A percentile compares a stretch with the other conserved stretches of the same genome.
These are phyloP conservation scores for Amphipoea lucens DNA, from an alignment of 2,888 invertebrate genomes.

Conservation along the genomic window DNA sequence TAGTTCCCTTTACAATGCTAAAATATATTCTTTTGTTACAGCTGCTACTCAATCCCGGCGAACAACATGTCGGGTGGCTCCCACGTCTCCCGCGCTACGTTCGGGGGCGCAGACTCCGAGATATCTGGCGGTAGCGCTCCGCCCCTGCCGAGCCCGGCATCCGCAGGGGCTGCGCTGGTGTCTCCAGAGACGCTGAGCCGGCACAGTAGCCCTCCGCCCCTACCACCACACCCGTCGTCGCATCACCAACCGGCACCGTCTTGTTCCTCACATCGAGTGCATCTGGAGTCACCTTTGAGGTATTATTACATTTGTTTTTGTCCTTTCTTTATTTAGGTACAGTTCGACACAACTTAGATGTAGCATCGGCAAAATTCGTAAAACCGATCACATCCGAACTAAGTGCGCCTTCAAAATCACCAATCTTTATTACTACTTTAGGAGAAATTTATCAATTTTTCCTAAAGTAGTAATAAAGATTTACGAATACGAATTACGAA, in stretches of 20 bases:
- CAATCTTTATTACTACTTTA: too few relatives aligned
- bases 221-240: conserved; percentile 90
- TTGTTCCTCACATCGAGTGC: conserved; percentile 89
- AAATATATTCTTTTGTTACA: conserved; percentile 73
- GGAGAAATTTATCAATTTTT: too few relatives aligned
- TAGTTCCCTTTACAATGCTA: not conserved
- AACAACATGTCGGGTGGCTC: conserved; percentile 92
- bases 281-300: conserved; percentile 90
- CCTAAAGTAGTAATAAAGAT: too few relatives aligned
- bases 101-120: conserved; percentile 84
- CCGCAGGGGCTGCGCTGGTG: conserved; percentile 93
- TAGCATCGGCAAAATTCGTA: too few relatives aligned
- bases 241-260: conserved; percentile 87
- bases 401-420: too few relatives aligned
- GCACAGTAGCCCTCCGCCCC: conserved; percentile 91
- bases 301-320: conserved; percentile 70
- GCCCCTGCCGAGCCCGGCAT: conserved; percentile 94
- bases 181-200: conserved; percentile 93
- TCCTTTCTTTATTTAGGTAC: not conserved
- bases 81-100: conserved; percentile 89
- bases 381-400: too few relatives aligned
- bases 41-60: conserved; percentile 91
- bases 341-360: too few relatives aligned
- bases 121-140: conserved; percentile 88
- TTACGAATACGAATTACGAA: too few relatives aligned